Base-by-base conservation (phyloP, 1,140 invertebrate species). In the Anthonomus grandis region DNA sequence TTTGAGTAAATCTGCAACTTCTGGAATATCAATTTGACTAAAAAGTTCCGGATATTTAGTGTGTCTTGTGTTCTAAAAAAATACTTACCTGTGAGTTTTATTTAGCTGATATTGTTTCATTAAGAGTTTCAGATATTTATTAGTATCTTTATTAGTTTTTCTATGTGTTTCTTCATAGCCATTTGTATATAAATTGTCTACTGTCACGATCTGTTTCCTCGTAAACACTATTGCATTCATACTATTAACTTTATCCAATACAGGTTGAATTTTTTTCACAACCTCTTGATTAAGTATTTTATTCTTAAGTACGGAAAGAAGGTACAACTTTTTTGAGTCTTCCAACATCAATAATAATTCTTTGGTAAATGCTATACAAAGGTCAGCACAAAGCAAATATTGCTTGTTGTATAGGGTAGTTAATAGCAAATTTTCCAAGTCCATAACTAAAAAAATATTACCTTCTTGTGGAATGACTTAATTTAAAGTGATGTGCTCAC, bases 311-410 rank as follows among this genome's bases (percentile, higher is more conserved):
- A 60, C 34, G 6, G 39, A 53, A 24, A 72, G 31, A 37, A 67
- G 41, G 49, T 68, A 51, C 19, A 73, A 54, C 63, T 62, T 66
- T 23, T 65, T 57, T 6, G 62, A 64, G 27, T 42, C 49, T 25
- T 60, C 51, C 21, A 73, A 44, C 18, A 68, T 51, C 38, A 36
- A 18, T 41, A 60, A 25, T 8, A 73, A 10, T 39, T 66, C 31
- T 22, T 65, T 47, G 8, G 37, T 60, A 61, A 62, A 70, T 27
- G 63, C 21, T 21, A 67, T 21, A 53, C 70, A 73, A 42, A 73
- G 51, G 36, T 72, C 66, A 10, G 54, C 52, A 59, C 71, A 70
- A 3, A 73, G 37, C 15, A 50, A 54, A 65, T 69, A 73, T 34
- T 70, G 64, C 63, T 67, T 67, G 0, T 60, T 62, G 17, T 64